A percentile compares a stretch with the other conserved stretches of the same genome.
phyloP scores from a whole-genome alignment of 1,140 invertebrate species.

The Callitettix versicolor region DNA sequence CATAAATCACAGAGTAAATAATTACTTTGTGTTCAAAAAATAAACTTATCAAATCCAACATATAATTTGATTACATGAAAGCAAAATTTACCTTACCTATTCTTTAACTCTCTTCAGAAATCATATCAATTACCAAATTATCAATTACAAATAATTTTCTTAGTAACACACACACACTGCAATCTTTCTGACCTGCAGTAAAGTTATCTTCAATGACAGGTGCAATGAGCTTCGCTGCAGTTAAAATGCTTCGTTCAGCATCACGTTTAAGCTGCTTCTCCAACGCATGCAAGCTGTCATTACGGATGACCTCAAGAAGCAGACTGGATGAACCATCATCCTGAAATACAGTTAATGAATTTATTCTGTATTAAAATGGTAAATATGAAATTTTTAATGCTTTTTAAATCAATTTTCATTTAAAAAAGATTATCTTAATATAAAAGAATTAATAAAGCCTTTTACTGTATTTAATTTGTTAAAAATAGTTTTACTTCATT shows the following conservation, averaged over 20 bases:
- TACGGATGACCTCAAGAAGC: constrained; percentile 65
- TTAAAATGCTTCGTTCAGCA: constrained; percentile 77
- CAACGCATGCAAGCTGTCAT: constrained; percentile 65
- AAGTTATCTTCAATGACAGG: constrained; percentile 72
- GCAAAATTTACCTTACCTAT: no score
- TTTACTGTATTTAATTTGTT: no score
- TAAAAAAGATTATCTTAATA: no score
- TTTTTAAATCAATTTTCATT: background rate
- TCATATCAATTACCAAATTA: no score
- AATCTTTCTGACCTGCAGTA: constrained; percentile 47
- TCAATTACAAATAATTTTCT: no score
- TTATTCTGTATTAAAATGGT: background rate
- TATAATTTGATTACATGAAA: no score
- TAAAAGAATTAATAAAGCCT: no score
- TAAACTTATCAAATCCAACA: no score
- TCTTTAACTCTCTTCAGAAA: no score
- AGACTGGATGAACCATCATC: constrained; percentile 61
- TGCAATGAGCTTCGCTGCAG: constrained; percentile 85
- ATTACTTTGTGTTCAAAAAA: no score
- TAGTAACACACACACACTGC: background rate
- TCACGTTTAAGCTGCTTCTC: constrained; percentile 63
- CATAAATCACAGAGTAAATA: no score
- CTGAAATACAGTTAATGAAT: constrained; percentile 31
- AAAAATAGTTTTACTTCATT: no score
- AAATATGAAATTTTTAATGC: background rate